Conservation (phyloP, 2,113 vertebrate species). For the Callaeas wilsoni region DNA sequence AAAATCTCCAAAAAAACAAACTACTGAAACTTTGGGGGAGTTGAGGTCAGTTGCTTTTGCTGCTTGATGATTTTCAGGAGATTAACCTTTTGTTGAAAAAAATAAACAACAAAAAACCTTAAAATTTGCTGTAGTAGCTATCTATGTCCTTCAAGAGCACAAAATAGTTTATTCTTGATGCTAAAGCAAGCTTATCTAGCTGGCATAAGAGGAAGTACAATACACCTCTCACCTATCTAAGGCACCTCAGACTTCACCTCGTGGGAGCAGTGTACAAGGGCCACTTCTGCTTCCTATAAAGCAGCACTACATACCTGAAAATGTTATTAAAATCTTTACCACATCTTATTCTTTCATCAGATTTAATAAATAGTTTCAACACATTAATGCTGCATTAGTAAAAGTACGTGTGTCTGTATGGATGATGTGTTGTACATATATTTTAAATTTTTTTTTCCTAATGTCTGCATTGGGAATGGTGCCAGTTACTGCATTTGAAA, state of each 20-base stretch:
- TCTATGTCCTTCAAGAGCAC: neutral
- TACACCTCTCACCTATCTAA: neutral
- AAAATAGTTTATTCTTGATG: neutral
- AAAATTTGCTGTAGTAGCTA: neutral
- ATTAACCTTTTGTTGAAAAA: neutral
- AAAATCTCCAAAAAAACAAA: accelerated
- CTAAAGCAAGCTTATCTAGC: neutral
- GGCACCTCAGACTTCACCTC: neutral
- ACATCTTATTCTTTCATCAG: neutral
- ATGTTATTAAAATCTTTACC: neutral
- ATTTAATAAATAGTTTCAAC: neutral
- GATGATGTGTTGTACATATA: neutral
- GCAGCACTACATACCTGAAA: neutral
- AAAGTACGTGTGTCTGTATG: neutral
- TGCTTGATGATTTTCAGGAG: neutral
- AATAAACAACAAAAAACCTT: neutral
- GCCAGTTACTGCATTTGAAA: neutral
- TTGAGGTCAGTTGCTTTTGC: neutral
- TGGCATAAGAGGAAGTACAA: neutral
- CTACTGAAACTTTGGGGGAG: neutral
- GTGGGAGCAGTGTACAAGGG: neutral
- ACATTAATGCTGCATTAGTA: neutral
- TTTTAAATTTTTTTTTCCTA: neutral
- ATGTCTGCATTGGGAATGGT: neutral
- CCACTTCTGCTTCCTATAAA: neutral